Evolutionary conservation across 2,888 invertebrate species (phyloP).

Genomic region (Uropetala carovei): DNA sequence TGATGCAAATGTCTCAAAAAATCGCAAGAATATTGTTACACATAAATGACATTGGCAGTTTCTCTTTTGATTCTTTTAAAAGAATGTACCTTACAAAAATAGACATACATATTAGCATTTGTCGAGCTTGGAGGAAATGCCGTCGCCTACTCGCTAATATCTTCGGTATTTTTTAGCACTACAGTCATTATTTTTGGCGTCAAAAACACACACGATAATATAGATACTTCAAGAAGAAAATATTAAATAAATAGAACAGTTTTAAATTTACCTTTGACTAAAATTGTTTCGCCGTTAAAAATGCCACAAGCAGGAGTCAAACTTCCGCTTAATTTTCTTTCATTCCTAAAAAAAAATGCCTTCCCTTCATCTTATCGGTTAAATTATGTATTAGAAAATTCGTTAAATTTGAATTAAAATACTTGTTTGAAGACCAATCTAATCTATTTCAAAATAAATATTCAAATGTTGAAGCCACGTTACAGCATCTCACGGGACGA

Average conservation of each 20-base stretch:
- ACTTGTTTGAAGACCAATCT: too few relatives aligned
- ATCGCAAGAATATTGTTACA: too few relatives aligned
- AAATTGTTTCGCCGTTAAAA: background rate
- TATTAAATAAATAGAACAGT: background rate
- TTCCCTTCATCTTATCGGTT: background rate
- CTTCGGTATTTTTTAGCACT: background rate
- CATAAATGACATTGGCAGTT: too few relatives aligned
- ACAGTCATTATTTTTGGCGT: background rate
- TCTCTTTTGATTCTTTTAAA: background rate
- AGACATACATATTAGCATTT: conserved; percentile 12
- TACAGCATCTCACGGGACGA: too few relatives aligned
- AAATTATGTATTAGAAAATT: too few relatives aligned
- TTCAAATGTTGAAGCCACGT: too few relatives aligned
- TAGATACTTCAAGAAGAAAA: background rate
- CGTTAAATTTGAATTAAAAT: too few relatives aligned
- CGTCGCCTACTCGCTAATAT: background rate
- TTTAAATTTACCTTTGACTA: background rate
- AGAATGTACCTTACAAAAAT: background rate
- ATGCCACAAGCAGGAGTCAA: background rate
- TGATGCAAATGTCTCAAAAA: too few relatives aligned
- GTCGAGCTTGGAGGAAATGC: background rate
- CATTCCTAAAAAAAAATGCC: background rate
- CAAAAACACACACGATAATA: background rate
- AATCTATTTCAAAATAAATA: too few relatives aligned
- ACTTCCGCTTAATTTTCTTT: background rate